Evolutionary conservation across 2,113 vertebrate genomes (phyloP), one percentile per base, ranked within the genome.

Genomic region (Hippocampus mohnikei): DNA sequence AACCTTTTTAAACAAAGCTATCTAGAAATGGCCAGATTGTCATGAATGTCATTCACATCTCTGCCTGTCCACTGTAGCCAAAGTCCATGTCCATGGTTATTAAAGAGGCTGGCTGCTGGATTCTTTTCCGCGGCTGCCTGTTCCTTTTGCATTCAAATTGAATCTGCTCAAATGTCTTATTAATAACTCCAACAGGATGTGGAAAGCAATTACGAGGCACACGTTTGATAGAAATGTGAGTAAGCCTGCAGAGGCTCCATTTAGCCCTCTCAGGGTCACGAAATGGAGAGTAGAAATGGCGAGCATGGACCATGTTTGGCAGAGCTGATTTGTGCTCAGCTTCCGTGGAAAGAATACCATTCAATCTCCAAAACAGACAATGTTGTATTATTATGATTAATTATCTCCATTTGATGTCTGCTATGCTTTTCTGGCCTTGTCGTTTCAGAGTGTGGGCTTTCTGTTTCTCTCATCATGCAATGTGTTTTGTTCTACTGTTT

Each of bases 221-320:
- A 11, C 13, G 75, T 68, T 75, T 46, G n/a, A 77, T 50, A 42
- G 56, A 21, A 61, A 62, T 74, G 41, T 80, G 79, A 67, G 62
- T 61, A 62, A 97, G 95, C 89, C 21, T 97, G 95, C 0, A 94
- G 95, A 59, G 93, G 93, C 67, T 88, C 96, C 79, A 88, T 96
- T 73, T 88, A 79, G 58, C 91, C 87, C 70, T 71, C 93, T 3
- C 93, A 93, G 75, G 95, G 96, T 78, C 94, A 95, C 77, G 91
- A 97, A 60, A 75, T 97, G 85, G 95, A 97, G 73, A 92, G 94
- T 80, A 90, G 93, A 73, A 96, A 97, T 42, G 94, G 11, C 16
- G 25, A 0, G 23, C 12, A 29, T 7, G 0, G 5, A 13, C 33
- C 37, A 63, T 58, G 27, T 63, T 41, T 41, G 37, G 20, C 61